Evolutionary conservation across 2,888 invertebrate species (phyloP).

Genomic region (Folsomia candida): DNA sequence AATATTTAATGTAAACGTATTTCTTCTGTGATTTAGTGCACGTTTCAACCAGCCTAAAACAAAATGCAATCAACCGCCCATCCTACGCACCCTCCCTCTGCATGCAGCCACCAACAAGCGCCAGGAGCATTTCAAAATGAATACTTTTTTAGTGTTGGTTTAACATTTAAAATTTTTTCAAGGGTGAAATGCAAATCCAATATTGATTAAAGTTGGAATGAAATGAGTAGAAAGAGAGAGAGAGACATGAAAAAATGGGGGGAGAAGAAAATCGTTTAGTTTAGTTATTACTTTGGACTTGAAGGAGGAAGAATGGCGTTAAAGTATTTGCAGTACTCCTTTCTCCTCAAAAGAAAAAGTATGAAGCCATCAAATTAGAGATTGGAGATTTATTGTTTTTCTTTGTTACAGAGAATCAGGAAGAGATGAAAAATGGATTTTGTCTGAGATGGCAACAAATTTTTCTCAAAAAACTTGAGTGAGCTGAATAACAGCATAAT

Average conservation of each 20-base stretch:
- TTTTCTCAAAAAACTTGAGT: conserved; percentile 37
- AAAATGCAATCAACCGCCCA: too few species aligned
- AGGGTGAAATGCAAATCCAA: conserved; percentile 19
- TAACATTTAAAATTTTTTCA: neutral
- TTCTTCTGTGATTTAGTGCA: too few species aligned
- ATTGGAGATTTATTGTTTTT: conserved; percentile 49
- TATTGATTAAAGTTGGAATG: conserved; percentile 55
- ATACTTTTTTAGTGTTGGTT: too few species aligned
- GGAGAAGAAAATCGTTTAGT: conserved; percentile 20
- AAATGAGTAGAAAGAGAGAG: conserved; percentile 52
- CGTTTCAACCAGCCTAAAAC: too few species aligned
- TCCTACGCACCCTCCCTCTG: too few species aligned
- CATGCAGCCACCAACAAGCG: too few species aligned
- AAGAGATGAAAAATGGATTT: conserved; percentile 48
- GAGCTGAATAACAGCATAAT: conserved; percentile 2
- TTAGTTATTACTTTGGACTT: conserved; percentile 20
- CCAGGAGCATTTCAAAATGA: too few species aligned
- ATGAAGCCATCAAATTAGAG: conserved; percentile 50
- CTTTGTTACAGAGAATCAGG: conserved; percentile 42
- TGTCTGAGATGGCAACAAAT: conserved; percentile 45
- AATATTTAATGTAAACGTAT: too few species aligned
- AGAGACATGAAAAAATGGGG: conserved; percentile 52
- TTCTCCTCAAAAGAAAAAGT: conserved; percentile 34
- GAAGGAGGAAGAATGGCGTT: conserved; percentile 25
- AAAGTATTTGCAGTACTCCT: conserved; percentile 30